Base-by-base conservation (phyloP, 2,113 vertebrate genomes). In the Zosterops lateralis region DNA sequence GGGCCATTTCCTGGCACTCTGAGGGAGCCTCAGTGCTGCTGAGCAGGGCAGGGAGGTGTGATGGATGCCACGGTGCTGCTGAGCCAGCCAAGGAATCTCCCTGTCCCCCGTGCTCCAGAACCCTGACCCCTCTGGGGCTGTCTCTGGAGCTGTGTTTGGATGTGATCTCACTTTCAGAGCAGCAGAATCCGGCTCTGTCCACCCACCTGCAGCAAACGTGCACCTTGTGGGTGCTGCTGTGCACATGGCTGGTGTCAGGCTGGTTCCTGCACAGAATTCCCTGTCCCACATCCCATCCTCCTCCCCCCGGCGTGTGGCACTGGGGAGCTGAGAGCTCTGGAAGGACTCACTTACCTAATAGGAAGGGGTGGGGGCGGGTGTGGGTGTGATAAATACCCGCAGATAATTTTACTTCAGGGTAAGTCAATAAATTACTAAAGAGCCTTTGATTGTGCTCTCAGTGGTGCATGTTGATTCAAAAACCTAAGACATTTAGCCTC, bases 401-500 rank as follows among this genome's bases (percentile, higher is more conserved):
- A 94, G 94, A 96, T 96, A 95, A 95, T 93, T 96, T 95, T 67
- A 94, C 96, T 94, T 87, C 68, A 36, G 96, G 89, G 89, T 93
- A 96, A 96, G 95, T 96, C 96, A 97, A 96, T 97, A 93, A 94
- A 95, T 95, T 96, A 94, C 87, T 92, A 45, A 95, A 94, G 84
- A 93, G 91, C 87, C 93, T 95, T 93, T 96, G 96, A 93, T 94
- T 95, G 92, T 73, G 85, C 87, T 91, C 91, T 87, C 58, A 17
- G 81, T 71, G 72, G 84, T 97, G 90, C 92, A 40, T 91, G 96
- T 93, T 96, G 95, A 95, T 96, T 96, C 91, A 93, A 94, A 93
- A 94, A 89, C 93, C 77, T 14, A 84, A 95, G 90, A 90, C 71
- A 86, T 95, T 96, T 90, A 94, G 76, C 94, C 78, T 92, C 91